Base-by-base conservation (phyloP, 2,888 invertebrate species). In the Nephrotoma appendiculata region DNA sequence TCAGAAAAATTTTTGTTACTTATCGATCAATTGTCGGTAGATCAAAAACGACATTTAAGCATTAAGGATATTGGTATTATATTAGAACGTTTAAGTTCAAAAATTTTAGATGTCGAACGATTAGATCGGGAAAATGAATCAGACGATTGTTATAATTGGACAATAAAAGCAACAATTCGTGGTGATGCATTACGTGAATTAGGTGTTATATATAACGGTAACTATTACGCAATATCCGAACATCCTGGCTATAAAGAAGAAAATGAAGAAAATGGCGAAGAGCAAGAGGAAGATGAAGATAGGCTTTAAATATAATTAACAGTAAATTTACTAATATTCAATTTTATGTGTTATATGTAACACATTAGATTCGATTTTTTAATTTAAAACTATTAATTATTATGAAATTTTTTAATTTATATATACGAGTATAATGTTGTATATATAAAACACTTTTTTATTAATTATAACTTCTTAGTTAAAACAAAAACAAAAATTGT, bases 41-140 rank as follows among this genome's bases (percentile, higher is more conserved):
- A 98, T 91, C 97, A 97, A 92, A 97, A 97, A 92, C 95, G 96
- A 88, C 97, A 97, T 91, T 94, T 98, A 89, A 97, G 96, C 91
- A 97, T 98, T 92, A 98, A 98, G 92, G 98, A 98, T 92, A 98
- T 98, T 92, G 98, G 98, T 89, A 97, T 98, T 91, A 98, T 98
- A 90, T 93, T 98, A 89, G 98, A 98, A 92, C 94, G 98, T 89
- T 94, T 98, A 89, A 97, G 95, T 92, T 97, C 97, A 88, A 98
- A 98, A 92, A 98, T 98, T 89, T 93, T 98, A 88, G 98, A 98
- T 92, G 98, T 98, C 89, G 98, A 98, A 92, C 94, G 97, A 89
- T 93, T 98, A 89, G 97, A 98, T 92, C 94, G 98, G 87, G 98
- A 98, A 92, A 96, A 96, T 89, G 98, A 98, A 92, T 96, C 96